A percentile compares a stretch with the other conserved stretches of the same genome.
These are phyloP conservation scores for Callionymus lyra DNA, from an alignment of 2,113 vertebrate species.

Conservation along the genomic window DNA sequence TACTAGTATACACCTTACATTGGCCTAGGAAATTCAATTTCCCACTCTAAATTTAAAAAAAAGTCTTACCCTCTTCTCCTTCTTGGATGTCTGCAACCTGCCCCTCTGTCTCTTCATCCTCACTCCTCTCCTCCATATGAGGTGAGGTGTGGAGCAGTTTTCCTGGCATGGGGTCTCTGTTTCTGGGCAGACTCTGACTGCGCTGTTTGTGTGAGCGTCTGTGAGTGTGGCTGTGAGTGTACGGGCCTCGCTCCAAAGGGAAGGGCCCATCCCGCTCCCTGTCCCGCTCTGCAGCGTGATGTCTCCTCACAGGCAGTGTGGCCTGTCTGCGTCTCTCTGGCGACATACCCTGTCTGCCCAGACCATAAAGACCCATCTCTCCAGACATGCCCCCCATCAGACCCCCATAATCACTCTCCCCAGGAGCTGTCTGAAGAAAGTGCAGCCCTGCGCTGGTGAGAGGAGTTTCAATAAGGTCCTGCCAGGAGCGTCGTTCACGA, in stretches of 20 bases:
- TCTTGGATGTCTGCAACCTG: slow-evolving; percentile 42
- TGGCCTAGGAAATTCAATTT: too few relatives aligned
- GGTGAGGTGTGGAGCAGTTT: slow-evolving; percentile 48
- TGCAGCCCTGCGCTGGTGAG: slow-evolving; percentile 79
- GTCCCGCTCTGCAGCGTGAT: slow-evolving; percentile 70
- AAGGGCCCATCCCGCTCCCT: slow-evolving; percentile 78
- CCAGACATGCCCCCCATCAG: slow-evolving; percentile 54
- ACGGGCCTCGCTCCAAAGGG: slow-evolving; percentile 71
- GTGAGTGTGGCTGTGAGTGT: slow-evolving; percentile 50
- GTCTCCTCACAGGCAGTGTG: slow-evolving; percentile 69
- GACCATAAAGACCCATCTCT: slow-evolving; percentile 47
- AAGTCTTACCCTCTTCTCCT: slow-evolving; percentile 57
- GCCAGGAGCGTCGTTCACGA: slow-evolving; percentile 77
- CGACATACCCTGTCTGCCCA: slow-evolving; percentile 64
- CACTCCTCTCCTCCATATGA: slow-evolving; percentile 66
- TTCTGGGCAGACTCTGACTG: slow-evolving; percentile 82
- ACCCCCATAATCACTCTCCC: slow-evolving; percentile 60
- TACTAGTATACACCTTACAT: too few relatives aligned
- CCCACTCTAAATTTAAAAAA: too few relatives aligned
- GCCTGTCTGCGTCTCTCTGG: slow-evolving; percentile 75
- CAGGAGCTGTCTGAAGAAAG: slow-evolving; percentile 79
- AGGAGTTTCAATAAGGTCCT: slow-evolving; percentile 80
- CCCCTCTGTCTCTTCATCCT: slow-evolving; percentile 63
- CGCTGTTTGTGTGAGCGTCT: slow-evolving; percentile 74
- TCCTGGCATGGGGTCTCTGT: slow-evolving; percentile 68